These are phyloP conservation scores for Petrophora chlorosata DNA, from an alignment of 2,888 invertebrate species.

Conservation along the genomic window DNA sequence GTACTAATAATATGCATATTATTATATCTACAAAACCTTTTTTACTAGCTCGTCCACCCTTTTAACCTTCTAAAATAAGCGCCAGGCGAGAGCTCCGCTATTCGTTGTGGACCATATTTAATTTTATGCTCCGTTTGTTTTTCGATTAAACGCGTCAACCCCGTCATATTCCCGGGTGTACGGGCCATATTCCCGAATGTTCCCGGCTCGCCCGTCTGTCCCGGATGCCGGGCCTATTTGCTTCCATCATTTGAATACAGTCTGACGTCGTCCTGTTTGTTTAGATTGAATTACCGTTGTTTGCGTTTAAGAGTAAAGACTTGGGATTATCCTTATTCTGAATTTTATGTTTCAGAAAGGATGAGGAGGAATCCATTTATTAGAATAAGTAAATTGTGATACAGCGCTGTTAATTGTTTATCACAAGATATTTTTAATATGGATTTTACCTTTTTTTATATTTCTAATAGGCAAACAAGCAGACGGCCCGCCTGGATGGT, in stretches of 20 bases:
- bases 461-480: no score
- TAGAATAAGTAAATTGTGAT: no score
- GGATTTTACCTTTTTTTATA: no score
- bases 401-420: no score
- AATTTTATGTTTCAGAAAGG: neutral
- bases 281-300: constrained; percentile 46
- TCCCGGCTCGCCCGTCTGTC: constrained; percentile 35
- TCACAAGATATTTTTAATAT: no score
- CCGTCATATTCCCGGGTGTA: constrained; percentile 30
- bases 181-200: constrained; percentile 34
- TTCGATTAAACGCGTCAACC: constrained; percentile 61
- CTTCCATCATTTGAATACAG: constrained; percentile 52
- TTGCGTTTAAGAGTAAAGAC: constrained; percentile 18
- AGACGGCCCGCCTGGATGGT: no score
- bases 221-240: constrained; percentile 51
- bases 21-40: no score
- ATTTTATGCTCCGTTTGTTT: constrained; percentile 59
- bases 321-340: constrained; percentile 9
- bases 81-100: neutral
- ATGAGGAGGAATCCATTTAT: no score
- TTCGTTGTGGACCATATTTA: constrained; percentile 40
- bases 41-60: neutral
- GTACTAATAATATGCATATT: no score
- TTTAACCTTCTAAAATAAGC: no score
- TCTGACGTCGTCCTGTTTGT: constrained; percentile 53